These are phyloP conservation scores for Acanthosepion pharaonis DNA, from an alignment of 2,888 invertebrate genomes.

Conservation along the genomic window DNA sequence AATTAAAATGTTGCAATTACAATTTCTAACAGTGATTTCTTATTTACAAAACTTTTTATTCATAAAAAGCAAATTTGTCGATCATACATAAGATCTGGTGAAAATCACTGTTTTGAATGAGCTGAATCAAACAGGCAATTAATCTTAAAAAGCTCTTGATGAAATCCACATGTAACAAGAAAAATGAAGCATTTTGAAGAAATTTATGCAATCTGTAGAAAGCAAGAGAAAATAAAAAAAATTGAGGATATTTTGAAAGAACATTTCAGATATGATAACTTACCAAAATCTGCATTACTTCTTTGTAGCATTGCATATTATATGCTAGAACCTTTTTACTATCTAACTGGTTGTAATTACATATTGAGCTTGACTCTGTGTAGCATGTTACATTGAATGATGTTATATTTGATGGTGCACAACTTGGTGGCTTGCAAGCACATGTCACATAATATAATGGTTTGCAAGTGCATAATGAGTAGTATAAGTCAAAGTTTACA, in stretches of 20 bases:
- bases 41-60: too few species aligned
- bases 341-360: neutral
- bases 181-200: too few species aligned
- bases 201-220: too few species aligned
- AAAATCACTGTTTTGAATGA: too few species aligned
- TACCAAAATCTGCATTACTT: neutral
- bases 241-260: neutral
- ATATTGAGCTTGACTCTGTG: neutral
- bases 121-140: too few species aligned
- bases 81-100: too few species aligned
- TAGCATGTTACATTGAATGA: neutral
- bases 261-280: neutral
- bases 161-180: too few species aligned
- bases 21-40: too few species aligned
- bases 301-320: neutral
- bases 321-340: neutral
- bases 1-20: too few species aligned
- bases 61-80: too few species aligned
- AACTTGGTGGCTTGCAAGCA: neutral
- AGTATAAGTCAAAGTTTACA: neutral
- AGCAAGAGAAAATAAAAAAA: too few species aligned
- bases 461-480: neutral
- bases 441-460: neutral
- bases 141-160: too few species aligned
- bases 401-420: neutral